Evolutionary conservation across 2,888 invertebrate genomes (phyloP).

Genomic region (Idaea biselata): DNA sequence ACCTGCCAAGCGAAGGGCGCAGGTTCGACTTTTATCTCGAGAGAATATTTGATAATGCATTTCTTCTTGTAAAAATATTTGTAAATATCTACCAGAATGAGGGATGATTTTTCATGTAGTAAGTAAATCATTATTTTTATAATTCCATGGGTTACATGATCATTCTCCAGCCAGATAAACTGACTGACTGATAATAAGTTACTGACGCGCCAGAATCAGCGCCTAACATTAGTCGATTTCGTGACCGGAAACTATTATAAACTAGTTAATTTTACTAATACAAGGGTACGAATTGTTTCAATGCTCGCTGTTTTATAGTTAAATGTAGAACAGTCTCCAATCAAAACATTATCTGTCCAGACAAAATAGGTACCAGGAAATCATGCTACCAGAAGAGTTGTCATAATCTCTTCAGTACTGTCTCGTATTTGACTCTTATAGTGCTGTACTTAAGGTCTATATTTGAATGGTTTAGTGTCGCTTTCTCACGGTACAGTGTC

Average conservation of each 20-base stretch:
- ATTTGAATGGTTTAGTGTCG: neutral
- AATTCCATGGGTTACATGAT: too few species aligned
- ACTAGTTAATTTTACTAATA: neutral
- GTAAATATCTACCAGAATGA: too few species aligned
- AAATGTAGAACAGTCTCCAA: neutral
- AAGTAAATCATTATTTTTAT: too few species aligned
- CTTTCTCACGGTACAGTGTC: slow-evolving; percentile 37
- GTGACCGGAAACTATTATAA: neutral
- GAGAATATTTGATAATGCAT: too few species aligned
- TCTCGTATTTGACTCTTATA: slow-evolving; percentile 2
- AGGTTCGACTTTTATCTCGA: too few species aligned
- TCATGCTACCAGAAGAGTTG: neutral
- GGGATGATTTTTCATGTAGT: too few species aligned
- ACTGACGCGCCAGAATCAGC: too few species aligned
- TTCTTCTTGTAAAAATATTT: too few species aligned
- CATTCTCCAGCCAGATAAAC: too few species aligned
- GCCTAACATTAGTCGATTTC: neutral
- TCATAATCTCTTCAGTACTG: neutral
- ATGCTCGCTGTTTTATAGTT: neutral
- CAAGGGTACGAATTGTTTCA: neutral
- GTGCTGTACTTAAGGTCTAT: neutral
- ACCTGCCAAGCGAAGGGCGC: too few species aligned
- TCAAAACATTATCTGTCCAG: neutral
- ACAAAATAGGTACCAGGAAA: neutral
- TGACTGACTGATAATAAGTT: too few species aligned